phyloP scores from a whole-genome alignment of 2,888 invertebrate species.

The Stenoptilia bipunctidactyla region DNA sequence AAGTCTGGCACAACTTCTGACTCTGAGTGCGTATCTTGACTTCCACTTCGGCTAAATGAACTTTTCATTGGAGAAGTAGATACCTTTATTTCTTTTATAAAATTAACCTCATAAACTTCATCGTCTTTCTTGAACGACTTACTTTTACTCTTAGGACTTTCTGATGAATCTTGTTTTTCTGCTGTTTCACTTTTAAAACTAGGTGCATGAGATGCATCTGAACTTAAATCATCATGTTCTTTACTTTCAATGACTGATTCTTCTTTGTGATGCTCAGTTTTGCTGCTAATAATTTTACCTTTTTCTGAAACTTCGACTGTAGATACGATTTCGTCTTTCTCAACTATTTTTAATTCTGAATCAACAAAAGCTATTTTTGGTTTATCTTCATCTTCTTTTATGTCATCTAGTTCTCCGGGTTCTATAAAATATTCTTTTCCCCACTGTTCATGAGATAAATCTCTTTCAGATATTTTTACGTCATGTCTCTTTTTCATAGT shows the following conservation, averaged over 20 bases:
- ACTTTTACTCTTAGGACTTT: constrained; percentile 60
- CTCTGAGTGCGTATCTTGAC: constrained; percentile 70
- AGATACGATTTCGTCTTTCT: constrained; percentile 57
- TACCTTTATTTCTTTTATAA: constrained; percentile 66
- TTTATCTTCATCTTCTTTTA: constrained; percentile 55
- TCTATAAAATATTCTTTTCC: constrained; percentile 67
- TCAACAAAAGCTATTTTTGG: constrained; percentile 53
- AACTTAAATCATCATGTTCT: constrained; percentile 59
- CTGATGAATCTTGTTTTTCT: constrained; percentile 48
- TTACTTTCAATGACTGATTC: constrained; percentile 63
- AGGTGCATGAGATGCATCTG: constrained; percentile 57
- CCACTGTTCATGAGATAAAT: constrained; percentile 65
- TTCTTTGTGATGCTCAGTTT: constrained; percentile 56
- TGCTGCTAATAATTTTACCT: constrained; percentile 59
- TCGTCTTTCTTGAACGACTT: constrained; percentile 62
- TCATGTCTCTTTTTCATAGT: constrained; percentile 58
- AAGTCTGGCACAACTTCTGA: constrained; percentile 66
- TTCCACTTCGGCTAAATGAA: constrained; percentile 63
- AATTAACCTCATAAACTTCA: constrained; percentile 63
- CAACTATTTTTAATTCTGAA: constrained; percentile 50
- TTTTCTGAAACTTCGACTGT: constrained; percentile 55
- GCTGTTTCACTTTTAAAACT: constrained; percentile 56
- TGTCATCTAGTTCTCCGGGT: constrained; percentile 55
- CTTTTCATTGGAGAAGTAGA: constrained; percentile 63
- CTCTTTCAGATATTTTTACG: constrained; percentile 64